Conservation (phyloP, 2,113 vertebrate genomes). For the Seriola quinqueradiata region DNA sequence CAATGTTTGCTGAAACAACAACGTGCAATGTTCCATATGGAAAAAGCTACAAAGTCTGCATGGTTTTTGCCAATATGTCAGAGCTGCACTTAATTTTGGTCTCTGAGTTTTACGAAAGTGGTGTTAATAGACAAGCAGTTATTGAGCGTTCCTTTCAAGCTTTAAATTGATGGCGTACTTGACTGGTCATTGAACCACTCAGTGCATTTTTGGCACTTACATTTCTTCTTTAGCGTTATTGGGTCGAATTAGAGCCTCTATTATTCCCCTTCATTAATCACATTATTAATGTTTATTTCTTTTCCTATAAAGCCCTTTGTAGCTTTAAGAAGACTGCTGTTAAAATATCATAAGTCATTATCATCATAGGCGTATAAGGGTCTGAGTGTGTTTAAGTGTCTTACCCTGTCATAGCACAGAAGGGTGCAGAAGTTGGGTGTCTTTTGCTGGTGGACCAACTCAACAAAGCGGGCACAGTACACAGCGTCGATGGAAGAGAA, state of each 20-base stretch:
- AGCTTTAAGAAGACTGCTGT: not conserved
- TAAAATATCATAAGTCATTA: not conserved
- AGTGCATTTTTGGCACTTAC: not conserved
- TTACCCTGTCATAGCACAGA: constrained; percentile 97
- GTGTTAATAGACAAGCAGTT: not conserved
- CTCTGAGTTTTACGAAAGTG: not conserved
- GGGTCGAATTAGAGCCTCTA: not conserved
- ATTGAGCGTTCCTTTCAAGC: not conserved
- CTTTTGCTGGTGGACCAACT: constrained; percentile 98
- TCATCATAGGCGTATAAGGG: not conserved
- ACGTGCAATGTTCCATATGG: not conserved
- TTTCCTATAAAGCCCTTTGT: not conserved
- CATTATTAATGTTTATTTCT: constrained; percentile 6
- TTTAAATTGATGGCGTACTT: constrained; percentile 8
- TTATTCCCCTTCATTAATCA: not conserved
- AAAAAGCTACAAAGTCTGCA: not conserved
- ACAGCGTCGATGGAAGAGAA: constrained; percentile 99
- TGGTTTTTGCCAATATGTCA: constrained; percentile 1
- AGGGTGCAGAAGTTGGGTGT: constrained; percentile 99
- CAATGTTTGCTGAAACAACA: not conserved
- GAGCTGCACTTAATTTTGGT: not conserved
- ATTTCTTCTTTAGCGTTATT: constrained; percentile 3
- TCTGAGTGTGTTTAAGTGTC: constrained; percentile 64
- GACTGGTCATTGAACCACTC: not conserved
- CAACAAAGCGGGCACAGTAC: constrained; percentile 98